Percentiles rank a stretch among this genome's conserved stretches.
These are phyloP conservation scores for Lasioglossum calceatum DNA, from an alignment of 2,888 invertebrate genomes.

Conservation along the genomic window DNA sequence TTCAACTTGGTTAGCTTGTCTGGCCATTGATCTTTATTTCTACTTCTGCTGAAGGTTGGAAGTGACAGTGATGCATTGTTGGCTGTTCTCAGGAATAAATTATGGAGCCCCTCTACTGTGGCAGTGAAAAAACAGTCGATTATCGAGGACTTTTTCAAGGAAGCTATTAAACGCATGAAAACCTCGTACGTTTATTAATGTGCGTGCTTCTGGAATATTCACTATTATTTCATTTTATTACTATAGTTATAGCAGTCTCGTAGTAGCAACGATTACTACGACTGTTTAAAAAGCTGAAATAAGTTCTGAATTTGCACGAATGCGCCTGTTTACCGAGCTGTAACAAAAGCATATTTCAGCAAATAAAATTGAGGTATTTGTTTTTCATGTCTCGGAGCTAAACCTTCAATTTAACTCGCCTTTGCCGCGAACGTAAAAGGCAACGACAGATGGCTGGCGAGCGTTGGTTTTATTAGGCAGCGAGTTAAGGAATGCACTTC, in stretches of 20 bases:
- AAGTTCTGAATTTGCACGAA: background rate
- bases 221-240: background rate
- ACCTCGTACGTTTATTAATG: background rate
- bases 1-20: conserved; percentile 1
- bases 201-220: background rate
- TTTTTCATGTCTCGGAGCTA: background rate
- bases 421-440: background rate
- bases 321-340: background rate
- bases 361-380: background rate
- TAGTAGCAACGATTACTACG: background rate
- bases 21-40: conserved; percentile 31
- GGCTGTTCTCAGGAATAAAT: conserved; percentile 5
- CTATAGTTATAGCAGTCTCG: background rate
- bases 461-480: background rate
- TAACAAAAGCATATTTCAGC: background rate
- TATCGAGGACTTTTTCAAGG: background rate
- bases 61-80: conserved; percentile 9
- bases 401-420: background rate
- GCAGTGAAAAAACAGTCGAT: conserved; percentile 1
- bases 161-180: background rate
- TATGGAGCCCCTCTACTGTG: background rate
- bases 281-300: background rate
- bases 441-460: background rate
- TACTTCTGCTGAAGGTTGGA: conserved; percentile 6
- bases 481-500: background rate